Evolutionary conservation across 2,113 vertebrate genomes (phyloP), one percentile per base, ranked within the genome.

Genomic region (Canis aureus): DNA sequence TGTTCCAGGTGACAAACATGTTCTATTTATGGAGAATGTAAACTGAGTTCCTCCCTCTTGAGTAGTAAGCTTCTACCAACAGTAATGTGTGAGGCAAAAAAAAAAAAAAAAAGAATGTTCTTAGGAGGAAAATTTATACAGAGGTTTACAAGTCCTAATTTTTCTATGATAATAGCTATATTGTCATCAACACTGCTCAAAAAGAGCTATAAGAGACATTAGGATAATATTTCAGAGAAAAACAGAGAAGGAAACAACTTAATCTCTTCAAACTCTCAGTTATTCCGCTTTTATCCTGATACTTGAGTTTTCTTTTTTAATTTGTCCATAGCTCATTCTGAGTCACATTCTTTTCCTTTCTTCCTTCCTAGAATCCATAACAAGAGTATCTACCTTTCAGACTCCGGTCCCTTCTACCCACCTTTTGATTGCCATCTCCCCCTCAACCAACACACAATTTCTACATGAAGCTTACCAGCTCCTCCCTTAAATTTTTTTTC

Each of bases 151-250:
- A 16, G 76, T 91, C 49, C 66, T 79, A 67, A 67, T 43, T 90
- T 95, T 93, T 62, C 82, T 95, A 71, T 57, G 94, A 86, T 71
- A 93, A 78, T 43, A 57, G 73, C 55, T 89, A 55, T 55, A n/a
- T 27, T 2, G 32, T 59, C 69, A 82, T 35, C 57, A 73, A 81
- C 16, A 62, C n/a, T 19, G 38, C 25, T 88, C 81, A 91, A 71
- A 71, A 4, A 66, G 86, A 94, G 16, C 16, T 60, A 84, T 87
- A 64, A 88, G 95, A 91, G 25, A 90, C 27, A 81, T 49, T 23
- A 53, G 35, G 80, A 55, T 71, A 69, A 38, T 79, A 81, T 91
- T 62, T 97, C 78, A 89, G 55, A 79, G 67, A 60, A 82, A 85
- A 95, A 69, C 23, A 35, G 38, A 91, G 49, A 94, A 86, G 62